Conservation (phyloP, 2,888 invertebrate genomes). For the Lasioglossum zephyrum region DNA sequence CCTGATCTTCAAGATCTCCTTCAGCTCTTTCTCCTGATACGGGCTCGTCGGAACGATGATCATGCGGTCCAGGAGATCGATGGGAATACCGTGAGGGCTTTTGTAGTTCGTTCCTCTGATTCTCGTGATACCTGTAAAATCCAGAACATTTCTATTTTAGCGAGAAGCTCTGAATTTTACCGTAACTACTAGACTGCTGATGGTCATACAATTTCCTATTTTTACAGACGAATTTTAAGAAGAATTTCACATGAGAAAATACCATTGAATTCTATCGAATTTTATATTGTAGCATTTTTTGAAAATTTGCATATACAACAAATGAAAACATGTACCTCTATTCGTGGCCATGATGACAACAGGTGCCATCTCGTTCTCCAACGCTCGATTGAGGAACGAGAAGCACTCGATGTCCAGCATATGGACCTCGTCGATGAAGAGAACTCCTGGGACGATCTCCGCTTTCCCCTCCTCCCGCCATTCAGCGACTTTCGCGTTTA, state of each 20-base stretch:
- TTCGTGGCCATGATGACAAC: slow-evolving; percentile 99
- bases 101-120: slow-evolving; percentile 97
- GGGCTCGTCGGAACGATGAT: slow-evolving; percentile 96
- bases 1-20: slow-evolving; percentile 96
- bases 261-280: no score
- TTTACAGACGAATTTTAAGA: no score
- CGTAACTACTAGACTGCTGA: neutral
- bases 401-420: slow-evolving; percentile 99
- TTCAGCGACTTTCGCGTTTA: slow-evolving; percentile 98
- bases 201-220: no score
- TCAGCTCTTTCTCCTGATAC: slow-evolving; percentile 94
- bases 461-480: slow-evolving; percentile 99
- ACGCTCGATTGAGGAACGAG: slow-evolving; percentile 97
- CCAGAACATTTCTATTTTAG: neutral
- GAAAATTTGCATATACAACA: no score
- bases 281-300: no score
- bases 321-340: slow-evolving; percentile 85
- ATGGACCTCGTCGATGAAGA: slow-evolving; percentile 98
- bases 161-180: neutral
- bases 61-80: slow-evolving; percentile 97
- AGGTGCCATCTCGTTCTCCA: slow-evolving; percentile 98
- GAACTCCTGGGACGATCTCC: slow-evolving; percentile 98
- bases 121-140: slow-evolving; percentile 90
- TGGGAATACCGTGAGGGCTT: slow-evolving; percentile 98
- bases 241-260: no score